Evolutionary conservation across 2,797 vertebrate genomes (phyloP).

Genomic region (Gouania willdenowi): DNA sequence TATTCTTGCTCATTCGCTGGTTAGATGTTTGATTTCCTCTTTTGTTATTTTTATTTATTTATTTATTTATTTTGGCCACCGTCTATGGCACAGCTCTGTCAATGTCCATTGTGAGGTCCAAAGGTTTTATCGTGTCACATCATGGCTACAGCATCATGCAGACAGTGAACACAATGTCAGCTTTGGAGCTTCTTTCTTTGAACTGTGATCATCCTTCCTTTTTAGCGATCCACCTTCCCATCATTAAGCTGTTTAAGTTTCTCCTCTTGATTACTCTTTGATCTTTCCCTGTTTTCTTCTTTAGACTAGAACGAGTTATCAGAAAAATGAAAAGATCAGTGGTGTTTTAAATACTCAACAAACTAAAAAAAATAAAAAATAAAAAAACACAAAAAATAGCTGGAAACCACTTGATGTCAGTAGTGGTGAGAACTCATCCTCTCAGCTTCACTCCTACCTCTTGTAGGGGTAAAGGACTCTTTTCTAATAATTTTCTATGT

Average conservation of each 20-base stretch:
- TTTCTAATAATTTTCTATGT: conserved; percentile 40
- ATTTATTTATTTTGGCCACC: conserved; percentile 39
- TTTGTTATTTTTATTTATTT: conserved; percentile 46
- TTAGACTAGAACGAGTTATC: conserved; percentile 46
- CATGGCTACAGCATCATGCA: conserved; percentile 33
- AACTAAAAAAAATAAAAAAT: too few species aligned
- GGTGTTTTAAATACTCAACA: conserved; percentile 41
- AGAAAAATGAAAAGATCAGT: conserved; percentile 46
- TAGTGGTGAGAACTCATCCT: conserved; percentile 33
- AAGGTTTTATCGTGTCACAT: conserved; percentile 39
- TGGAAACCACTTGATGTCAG: conserved; percentile 41
- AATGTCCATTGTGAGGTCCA: conserved; percentile 40
- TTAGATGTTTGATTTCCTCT: conserved; percentile 58
- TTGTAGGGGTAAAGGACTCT: conserved; percentile 29
- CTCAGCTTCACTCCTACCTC: conserved; percentile 21
- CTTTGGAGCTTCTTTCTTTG: conserved; percentile 23
- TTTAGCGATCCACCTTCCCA: conserved; percentile 15
- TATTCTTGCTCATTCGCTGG: conserved; percentile 57
- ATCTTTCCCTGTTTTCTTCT: conserved; percentile 18
- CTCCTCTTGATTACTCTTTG: conserved; percentile 9
- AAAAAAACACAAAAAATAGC: too few species aligned
- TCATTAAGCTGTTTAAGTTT: conserved; percentile 15
- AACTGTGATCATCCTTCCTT: conserved; percentile 13
- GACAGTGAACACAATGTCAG: conserved; percentile 29
- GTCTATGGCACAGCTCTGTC: conserved; percentile 20